Evolutionary conservation across 2,888 invertebrate species (phyloP).

Genomic region (Drosophila affinis): DNA sequence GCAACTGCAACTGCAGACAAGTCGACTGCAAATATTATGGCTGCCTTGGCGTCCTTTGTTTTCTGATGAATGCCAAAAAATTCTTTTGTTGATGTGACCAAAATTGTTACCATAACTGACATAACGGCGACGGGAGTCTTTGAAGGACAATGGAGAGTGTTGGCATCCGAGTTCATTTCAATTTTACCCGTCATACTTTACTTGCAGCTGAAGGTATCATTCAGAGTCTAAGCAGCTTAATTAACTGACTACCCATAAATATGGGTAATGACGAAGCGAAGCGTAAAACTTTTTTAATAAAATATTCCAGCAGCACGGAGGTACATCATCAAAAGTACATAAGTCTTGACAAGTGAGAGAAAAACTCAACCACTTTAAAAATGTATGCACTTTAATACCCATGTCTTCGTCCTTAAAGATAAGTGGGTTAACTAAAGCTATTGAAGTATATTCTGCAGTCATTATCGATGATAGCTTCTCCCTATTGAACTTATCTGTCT

Average conservation of each 20-base stretch:
- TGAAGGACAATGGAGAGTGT: neutral
- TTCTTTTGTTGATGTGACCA: slow-evolving; percentile 47
- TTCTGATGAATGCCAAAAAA: slow-evolving; percentile 33
- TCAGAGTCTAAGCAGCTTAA: slow-evolving; percentile 9
- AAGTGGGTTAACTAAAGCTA: no score
- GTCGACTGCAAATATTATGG: slow-evolving; percentile 46
- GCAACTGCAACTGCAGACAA: slow-evolving; percentile 35
- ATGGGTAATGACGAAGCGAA: slow-evolving; percentile 5
- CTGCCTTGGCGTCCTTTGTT: slow-evolving; percentile 10
- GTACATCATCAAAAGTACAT: no score
- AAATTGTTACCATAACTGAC: slow-evolving; percentile 40
- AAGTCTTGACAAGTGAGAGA: no score
- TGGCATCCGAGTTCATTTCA: slow-evolving; percentile 11
- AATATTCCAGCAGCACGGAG: no score
- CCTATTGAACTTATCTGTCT: no score
- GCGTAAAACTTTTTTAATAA: slow-evolving; percentile 34
- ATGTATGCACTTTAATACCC: no score
- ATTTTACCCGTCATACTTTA: neutral
- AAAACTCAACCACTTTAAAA: no score
- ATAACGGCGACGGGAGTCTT: slow-evolving; percentile 2
- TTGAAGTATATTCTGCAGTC: no score
- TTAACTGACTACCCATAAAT: slow-evolving; percentile 41
- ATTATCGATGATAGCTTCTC: no score
- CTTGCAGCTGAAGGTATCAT: slow-evolving; percentile 4
- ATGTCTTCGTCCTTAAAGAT: no score